phyloP scores from a whole-genome alignment of 1,140 invertebrate species.

The Trichonephila clavata region DNA sequence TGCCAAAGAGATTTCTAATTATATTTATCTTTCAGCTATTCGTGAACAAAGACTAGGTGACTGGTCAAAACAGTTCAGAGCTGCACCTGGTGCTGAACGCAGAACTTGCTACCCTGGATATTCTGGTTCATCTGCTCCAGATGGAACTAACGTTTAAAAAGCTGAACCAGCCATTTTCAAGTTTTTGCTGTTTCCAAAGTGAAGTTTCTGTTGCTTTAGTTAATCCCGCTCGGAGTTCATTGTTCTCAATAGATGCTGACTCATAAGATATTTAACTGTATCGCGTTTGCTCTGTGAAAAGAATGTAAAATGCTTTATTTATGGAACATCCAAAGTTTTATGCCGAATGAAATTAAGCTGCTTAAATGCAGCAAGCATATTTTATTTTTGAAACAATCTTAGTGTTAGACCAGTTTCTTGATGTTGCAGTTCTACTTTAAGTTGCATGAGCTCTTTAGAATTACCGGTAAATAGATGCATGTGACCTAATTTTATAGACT shows the following conservation, averaged over 20 bases:
- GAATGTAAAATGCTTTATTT: too few relatives aligned
- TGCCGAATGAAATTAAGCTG: background rate
- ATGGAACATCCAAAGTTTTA: background rate
- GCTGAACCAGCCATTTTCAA: background rate
- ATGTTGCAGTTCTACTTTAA: background rate
- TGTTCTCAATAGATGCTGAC: background rate
- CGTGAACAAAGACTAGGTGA: conserved; percentile 25
- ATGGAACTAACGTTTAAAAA: background rate
- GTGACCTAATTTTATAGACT: conserved; percentile 30
- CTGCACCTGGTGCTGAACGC: conserved; percentile 68
- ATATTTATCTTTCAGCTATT: conserved; percentile 52
- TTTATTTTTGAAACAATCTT: background rate
- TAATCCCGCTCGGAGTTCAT: background rate
- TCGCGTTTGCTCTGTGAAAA: too few relatives aligned
- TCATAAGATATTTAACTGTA: too few relatives aligned
- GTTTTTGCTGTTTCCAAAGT: background rate
- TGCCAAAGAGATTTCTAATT: background rate
- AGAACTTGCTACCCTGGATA: background rate
- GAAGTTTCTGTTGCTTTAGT: background rate
- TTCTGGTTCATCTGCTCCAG: background rate
- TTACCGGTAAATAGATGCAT: background rate
- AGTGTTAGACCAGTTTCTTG: background rate
- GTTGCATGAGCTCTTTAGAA: background rate
- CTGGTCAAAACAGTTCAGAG: conserved; percentile 53
- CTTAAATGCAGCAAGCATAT: background rate